Percentiles rank a stretch among this genome's conserved stretches.
Evolutionary conservation across 2,113 vertebrate species (phyloP).

Genomic region (Callorhinus ursinus): DNA sequence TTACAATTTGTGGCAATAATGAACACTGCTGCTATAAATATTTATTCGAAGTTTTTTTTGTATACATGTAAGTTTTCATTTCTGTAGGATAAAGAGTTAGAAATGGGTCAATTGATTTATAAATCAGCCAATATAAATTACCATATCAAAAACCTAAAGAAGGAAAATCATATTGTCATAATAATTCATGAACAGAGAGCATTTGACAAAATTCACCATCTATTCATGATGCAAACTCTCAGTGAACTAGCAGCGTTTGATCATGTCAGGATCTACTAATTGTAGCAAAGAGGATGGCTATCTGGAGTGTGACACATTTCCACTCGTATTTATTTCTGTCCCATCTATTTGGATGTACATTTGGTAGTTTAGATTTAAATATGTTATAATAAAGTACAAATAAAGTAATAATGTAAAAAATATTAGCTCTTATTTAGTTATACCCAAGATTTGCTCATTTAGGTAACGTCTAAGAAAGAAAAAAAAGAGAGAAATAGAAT

Average conservation of each 20-base stretch:
- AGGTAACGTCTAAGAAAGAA: slow-evolving; percentile 35
- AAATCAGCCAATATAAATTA: neutral
- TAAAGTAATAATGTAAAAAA: slow-evolving; percentile 26
- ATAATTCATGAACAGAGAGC: neutral
- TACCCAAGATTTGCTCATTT: slow-evolving; percentile 53
- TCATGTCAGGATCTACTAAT: slow-evolving; percentile 16
- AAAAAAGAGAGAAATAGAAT: neutral
- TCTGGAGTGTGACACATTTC: neutral
- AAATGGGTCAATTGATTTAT: neutral
- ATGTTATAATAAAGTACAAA: slow-evolving; percentile 38
- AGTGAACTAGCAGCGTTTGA: neutral
- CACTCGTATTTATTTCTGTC: slow-evolving; percentile 8
- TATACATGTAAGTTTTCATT: neutral
- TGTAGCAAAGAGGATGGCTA: slow-evolving; percentile 29
- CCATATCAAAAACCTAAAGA: neutral
- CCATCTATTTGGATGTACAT: slow-evolving; percentile 9
- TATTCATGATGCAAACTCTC: neutral
- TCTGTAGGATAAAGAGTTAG: neutral
- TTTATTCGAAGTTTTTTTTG: neutral
- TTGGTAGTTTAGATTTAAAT: slow-evolving; percentile 56
- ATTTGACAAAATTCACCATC: neutral
- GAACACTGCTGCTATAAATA: neutral
- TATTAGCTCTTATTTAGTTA: slow-evolving; percentile 25
- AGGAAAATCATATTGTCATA: neutral
- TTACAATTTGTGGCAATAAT: neutral